Evolutionary conservation across 2,797 vertebrate genomes (phyloP).

Genomic region (Chelon auratus): DNA sequence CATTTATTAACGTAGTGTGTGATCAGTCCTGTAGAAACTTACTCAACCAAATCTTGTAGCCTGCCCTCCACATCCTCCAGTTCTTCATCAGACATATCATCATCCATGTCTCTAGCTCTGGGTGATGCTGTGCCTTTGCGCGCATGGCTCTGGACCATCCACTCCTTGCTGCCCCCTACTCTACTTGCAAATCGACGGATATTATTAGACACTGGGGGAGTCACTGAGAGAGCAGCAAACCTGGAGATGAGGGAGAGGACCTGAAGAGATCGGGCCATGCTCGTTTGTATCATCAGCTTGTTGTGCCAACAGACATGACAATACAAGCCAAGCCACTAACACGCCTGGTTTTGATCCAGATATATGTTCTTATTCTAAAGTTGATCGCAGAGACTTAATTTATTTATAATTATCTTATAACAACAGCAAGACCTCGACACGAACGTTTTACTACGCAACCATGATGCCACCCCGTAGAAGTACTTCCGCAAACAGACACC

Average conservation of each 20-base stretch:
- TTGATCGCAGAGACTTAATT: neutral
- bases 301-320: neutral
- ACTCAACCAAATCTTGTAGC: slow-evolving; percentile 75
- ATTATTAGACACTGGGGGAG: neutral
- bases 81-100: slow-evolving; percentile 57
- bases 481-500: slow-evolving; percentile 63
- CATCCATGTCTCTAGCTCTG: slow-evolving; percentile 29
- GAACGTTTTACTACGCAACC: neutral
- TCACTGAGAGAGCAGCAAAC: slow-evolving; percentile 28
- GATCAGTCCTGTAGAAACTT: slow-evolving; percentile 19
- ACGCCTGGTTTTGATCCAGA: neutral
- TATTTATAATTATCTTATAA: neutral
- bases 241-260: slow-evolving; percentile 59
- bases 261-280: slow-evolving; percentile 63
- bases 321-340: neutral
- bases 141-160: slow-evolving; percentile 21
- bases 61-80: slow-evolving; percentile 73
- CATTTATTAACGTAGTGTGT: neutral
- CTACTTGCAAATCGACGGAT: slow-evolving; percentile 65
- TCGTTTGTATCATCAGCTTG: neutral
- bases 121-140: slow-evolving; percentile 5
- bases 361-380: neutral
- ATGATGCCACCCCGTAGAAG: neutral
- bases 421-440: neutral
- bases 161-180: neutral